Conservation (phyloP, 2,888 invertebrate species). For the Sericinus montela region DNA sequence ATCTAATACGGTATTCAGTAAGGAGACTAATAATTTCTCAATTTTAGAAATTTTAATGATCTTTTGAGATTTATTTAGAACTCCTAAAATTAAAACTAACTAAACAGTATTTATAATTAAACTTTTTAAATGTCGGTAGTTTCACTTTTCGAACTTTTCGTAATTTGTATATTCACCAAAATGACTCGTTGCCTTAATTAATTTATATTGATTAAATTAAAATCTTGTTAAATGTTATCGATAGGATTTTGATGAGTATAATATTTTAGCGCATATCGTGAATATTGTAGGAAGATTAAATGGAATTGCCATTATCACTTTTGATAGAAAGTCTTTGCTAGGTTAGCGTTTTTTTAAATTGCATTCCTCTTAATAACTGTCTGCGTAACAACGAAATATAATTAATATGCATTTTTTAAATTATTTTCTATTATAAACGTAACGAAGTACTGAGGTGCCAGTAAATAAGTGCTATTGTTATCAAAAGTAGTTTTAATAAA, state of each 20-base stretch:
- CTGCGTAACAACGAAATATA: conserved; percentile 46
- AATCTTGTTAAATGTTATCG: conserved; percentile 21
- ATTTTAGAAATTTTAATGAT: too few relatives aligned
- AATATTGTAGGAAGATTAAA: conserved; percentile 35
- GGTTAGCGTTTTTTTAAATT: conserved; percentile 26
- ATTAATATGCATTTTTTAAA: conserved; percentile 17
- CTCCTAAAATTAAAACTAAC: too few relatives aligned
- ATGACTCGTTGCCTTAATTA: conserved; percentile 59
- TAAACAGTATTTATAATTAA: neutral
- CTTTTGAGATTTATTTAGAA: too few relatives aligned
- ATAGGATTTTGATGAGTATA: conserved; percentile 22
- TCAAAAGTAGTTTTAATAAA: too few relatives aligned
- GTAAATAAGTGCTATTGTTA: neutral
- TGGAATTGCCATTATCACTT: conserved; percentile 45
- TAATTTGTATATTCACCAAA: conserved; percentile 13
- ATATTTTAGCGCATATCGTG: conserved; percentile 41
- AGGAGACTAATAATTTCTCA: too few relatives aligned
- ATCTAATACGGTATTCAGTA: too few relatives aligned
- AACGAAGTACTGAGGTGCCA: neutral
- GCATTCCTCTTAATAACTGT: conserved; percentile 21
- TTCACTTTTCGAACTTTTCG: neutral
- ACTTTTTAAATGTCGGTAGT: too few relatives aligned
- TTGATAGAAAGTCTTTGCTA: conserved; percentile 22
- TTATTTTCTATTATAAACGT: conserved; percentile 8
- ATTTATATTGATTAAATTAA: conserved; percentile 23